phyloP scores from a whole-genome alignment of 2,113 vertebrate species.

The Meleagris gallopavo region DNA sequence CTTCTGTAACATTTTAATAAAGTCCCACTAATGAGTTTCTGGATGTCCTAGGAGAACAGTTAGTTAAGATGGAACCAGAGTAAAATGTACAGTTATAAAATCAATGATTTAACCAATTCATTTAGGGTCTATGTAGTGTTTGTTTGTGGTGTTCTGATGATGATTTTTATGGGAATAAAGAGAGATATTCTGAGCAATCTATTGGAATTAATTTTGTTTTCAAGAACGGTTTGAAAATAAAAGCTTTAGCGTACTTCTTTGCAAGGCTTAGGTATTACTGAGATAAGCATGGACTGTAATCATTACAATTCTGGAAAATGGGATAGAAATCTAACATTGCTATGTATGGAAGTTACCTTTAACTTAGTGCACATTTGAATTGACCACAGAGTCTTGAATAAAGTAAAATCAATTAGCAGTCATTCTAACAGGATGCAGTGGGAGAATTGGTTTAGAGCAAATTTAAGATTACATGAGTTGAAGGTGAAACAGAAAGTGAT shows the following conservation, averaged over 20 bases:
- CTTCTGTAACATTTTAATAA: not conserved
- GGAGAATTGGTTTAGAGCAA: not conserved
- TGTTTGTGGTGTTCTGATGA: not conserved
- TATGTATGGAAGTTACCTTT: not conserved
- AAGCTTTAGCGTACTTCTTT: not conserved
- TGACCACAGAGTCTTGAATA: not conserved
- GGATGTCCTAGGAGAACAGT: not conserved
- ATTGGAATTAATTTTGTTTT: slow-evolving; percentile 7
- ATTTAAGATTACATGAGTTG: not conserved
- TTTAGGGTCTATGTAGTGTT: not conserved
- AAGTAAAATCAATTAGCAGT: not conserved
- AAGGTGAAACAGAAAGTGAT: not conserved
- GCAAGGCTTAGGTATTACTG: not conserved
- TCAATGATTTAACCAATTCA: not conserved
- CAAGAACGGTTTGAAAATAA: not conserved
- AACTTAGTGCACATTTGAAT: not conserved
- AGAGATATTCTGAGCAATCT: not conserved
- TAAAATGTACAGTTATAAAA: not conserved
- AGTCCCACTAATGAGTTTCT: not conserved
- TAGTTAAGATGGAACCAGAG: not conserved
- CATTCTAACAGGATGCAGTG: not conserved
- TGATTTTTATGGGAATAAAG: not conserved
- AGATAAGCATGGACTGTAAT: not conserved
- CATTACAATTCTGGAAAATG: not conserved
- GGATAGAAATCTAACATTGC: not conserved